A percentile compares a stretch with the other conserved stretches of the same genome.
phyloP scores from a whole-genome alignment of 2,888 invertebrate genomes.

The Ochropleura plecta region DNA sequence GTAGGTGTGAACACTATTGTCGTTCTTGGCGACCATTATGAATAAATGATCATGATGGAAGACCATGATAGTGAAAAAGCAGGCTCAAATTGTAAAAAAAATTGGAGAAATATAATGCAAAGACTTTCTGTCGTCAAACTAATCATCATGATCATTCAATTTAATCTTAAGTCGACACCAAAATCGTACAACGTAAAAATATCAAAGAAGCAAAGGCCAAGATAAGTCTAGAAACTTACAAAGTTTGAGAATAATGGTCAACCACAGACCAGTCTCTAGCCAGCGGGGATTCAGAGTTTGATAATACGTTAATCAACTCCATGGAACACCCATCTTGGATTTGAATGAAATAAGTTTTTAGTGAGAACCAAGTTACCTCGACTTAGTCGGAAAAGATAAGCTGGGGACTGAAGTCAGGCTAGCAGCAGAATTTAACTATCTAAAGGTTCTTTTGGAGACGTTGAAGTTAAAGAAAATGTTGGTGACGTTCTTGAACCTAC shows the following conservation, averaged over 20 bases:
- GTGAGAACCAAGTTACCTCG: slow-evolving; percentile 36
- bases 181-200: slow-evolving; percentile 45
- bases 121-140: too few species aligned
- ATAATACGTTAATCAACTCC: slow-evolving; percentile 64
- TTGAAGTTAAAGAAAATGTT: slow-evolving; percentile 16
- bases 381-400: slow-evolving; percentile 55
- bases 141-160: too few species aligned
- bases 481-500: slow-evolving; percentile 14
- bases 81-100: too few species aligned
- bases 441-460: slow-evolving; percentile 19
- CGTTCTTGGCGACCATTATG: too few species aligned
- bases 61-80: too few species aligned
- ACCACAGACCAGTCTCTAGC: slow-evolving; percentile 54
- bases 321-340: slow-evolving; percentile 53
- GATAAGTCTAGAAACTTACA: slow-evolving; percentile 61
- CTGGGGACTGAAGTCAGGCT: slow-evolving; percentile 21
- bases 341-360: slow-evolving; percentile 57
- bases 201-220: slow-evolving; percentile 51
- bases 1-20: too few species aligned
- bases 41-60: too few species aligned
- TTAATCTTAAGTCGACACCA: background rate
- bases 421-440: slow-evolving; percentile 50
- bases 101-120: too few species aligned
- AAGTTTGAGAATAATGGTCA: slow-evolving; percentile 66
- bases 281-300: slow-evolving; percentile 59